Evolutionary conservation across 2,888 invertebrate genomes (phyloP), one percentile per base, ranked within the genome.

Genomic region (Hirudinaria manillensis): DNA sequence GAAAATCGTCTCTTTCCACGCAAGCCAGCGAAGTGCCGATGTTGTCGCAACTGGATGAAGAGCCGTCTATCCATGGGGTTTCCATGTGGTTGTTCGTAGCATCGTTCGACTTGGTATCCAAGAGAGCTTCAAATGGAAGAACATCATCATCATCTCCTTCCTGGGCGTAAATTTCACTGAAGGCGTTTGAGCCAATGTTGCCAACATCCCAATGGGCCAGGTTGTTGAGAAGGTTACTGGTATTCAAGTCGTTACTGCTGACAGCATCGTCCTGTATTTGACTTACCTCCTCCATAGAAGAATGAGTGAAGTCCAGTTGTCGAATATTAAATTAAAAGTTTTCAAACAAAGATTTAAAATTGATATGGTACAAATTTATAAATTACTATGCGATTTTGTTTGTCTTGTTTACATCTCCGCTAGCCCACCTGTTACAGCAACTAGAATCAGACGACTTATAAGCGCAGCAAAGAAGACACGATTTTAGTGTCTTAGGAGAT

Each of bases 201-300:
- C 36, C 36, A 32, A 68, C 36, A 32, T 68, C 36, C 61, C 61
- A 61, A 7, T 61, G 61, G 61, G 61, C 29, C 24, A 61, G 61
- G 27, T 68, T 68, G 68, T 55, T 72, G 53, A 38, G 24, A 29
- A 53, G 21, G 56, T 53, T 72, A 27, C 53, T 27, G 32, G 16
- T 51, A 55, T 72, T 72, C 19, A 53, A 53, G 27, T 55, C 45
- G 72, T 72, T 72, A 55, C 27, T 72, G 55, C 45, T 51, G 19
- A n/a, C 32, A 29, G 21, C 53, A 55, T 53, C 24, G 72, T 72
- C 61, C n/a, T 61, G 61, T 61, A 61, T 61, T 61, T 61, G 61
- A 24, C 61, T 61, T 29, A 61, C 61, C 29, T 61, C 61, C 13
- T 61, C 61, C 61, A 61, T 61, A 27, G 61, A 27, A 61, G 3